These are phyloP conservation scores for Epinotia brunnichana DNA, from an alignment of 2,888 invertebrate genomes.

Conservation along the genomic window DNA sequence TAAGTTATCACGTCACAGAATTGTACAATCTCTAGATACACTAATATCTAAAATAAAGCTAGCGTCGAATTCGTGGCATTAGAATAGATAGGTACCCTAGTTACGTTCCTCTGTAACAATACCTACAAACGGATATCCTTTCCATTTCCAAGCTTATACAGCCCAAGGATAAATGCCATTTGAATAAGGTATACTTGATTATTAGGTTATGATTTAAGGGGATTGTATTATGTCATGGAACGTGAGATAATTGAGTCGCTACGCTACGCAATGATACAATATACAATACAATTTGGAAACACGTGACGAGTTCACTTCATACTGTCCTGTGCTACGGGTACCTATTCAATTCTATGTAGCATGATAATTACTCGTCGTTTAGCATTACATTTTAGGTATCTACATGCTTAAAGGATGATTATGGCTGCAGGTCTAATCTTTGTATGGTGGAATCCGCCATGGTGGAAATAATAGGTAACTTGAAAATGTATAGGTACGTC, in stretches of 20 bases:
- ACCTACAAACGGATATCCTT: constrained; percentile 82
- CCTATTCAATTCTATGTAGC: too few species aligned
- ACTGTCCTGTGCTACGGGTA: not conserved
- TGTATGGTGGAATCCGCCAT: too few species aligned
- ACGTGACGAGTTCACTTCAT: not conserved
- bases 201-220: constrained; percentile 35
- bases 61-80: constrained; percentile 15
- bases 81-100: constrained; percentile 26
- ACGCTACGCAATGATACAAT: too few species aligned
- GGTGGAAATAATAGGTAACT: not conserved
- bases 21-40: not conserved
- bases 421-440: too few species aligned
- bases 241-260: constrained; percentile 7
- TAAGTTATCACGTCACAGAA: not conserved
- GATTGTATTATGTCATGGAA: constrained; percentile 23
- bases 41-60: not conserved
- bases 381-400: too few species aligned
- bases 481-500: not conserved
- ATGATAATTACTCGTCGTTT: too few species aligned
- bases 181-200: constrained; percentile 29
- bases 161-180: constrained; percentile 75
- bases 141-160: constrained; percentile 62
- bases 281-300: not conserved
- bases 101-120: constrained; percentile 51
- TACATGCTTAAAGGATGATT: too few species aligned